These are phyloP conservation scores for Plectropomus leopardus DNA, from an alignment of 2,113 vertebrate genomes.

Conservation along the genomic window DNA sequence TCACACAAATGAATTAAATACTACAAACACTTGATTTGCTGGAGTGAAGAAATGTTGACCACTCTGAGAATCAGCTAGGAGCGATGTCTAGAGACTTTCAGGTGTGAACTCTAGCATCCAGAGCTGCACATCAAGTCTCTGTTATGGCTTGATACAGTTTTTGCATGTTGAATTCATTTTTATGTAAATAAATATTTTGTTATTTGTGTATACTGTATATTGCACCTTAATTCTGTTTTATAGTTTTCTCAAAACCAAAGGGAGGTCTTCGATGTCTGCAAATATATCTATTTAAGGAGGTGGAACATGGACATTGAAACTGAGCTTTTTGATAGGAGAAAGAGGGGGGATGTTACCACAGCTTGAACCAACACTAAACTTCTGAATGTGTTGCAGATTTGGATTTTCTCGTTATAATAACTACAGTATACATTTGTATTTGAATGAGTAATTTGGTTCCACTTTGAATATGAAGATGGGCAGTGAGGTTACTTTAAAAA, in stretches of 20 bases:
- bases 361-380: not conserved
- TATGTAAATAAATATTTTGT: constrained; percentile 43
- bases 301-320: not conserved
- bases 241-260: not conserved
- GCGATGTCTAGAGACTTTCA: not conserved
- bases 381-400: not conserved
- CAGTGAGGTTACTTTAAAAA: not conserved
- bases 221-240: not conserved
- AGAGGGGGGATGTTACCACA: not conserved
- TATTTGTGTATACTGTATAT: constrained; percentile 9
- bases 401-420: not conserved
- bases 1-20: constrained; percentile 8
- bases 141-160: not conserved
- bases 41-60: not conserved
- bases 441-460: not conserved
- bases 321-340: not conserved
- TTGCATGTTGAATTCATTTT: not conserved
- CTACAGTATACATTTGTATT: not conserved
- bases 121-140: not conserved
- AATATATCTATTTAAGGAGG: too few relatives aligned
- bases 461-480: not conserved
- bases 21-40: not conserved
- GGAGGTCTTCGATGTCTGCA: too few relatives aligned
- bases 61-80: not conserved
- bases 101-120: not conserved